Evolutionary conservation across 2,888 invertebrate species (phyloP).

Genomic region (Diarsia rubi): DNA sequence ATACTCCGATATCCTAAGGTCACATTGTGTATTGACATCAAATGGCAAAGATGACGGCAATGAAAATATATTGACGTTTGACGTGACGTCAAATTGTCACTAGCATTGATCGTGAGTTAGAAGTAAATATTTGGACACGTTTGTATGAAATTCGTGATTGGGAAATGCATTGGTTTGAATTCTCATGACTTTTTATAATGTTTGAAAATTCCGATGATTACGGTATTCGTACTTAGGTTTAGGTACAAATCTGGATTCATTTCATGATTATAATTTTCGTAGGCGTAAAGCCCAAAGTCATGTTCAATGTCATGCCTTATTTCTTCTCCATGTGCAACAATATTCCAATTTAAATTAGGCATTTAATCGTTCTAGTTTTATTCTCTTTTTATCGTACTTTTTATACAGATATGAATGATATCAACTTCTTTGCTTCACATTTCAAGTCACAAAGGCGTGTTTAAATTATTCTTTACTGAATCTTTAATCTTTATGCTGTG

Average conservation of each 20-base stretch:
- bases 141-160: slow-evolving; percentile 2
- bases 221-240: no score
- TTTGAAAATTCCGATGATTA: neutral
- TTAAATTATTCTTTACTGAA: neutral
- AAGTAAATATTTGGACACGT: slow-evolving; percentile 32
- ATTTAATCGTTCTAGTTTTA: neutral
- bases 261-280: neutral
- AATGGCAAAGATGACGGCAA: slow-evolving; percentile 20
- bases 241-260: neutral
- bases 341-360: neutral
- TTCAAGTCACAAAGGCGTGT: neutral
- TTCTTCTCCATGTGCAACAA: neutral
- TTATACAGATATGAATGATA: neutral
- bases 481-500: slow-evolving; percentile 7
- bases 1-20: slow-evolving; percentile 42
- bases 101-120: neutral
- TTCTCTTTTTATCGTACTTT: neutral
- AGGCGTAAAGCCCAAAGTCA: neutral
- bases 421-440: neutral
- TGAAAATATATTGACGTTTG: slow-evolving; percentile 31
- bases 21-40: slow-evolving; percentile 52
- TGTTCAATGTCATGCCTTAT: neutral
- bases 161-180: slow-evolving; percentile 3
- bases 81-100: slow-evolving; percentile 38
- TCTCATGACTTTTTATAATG: neutral